Evolutionary conservation across 2,888 invertebrate species (phyloP), one percentile per base, ranked within the genome.

Genomic region (Ormyrus labotus): DNA sequence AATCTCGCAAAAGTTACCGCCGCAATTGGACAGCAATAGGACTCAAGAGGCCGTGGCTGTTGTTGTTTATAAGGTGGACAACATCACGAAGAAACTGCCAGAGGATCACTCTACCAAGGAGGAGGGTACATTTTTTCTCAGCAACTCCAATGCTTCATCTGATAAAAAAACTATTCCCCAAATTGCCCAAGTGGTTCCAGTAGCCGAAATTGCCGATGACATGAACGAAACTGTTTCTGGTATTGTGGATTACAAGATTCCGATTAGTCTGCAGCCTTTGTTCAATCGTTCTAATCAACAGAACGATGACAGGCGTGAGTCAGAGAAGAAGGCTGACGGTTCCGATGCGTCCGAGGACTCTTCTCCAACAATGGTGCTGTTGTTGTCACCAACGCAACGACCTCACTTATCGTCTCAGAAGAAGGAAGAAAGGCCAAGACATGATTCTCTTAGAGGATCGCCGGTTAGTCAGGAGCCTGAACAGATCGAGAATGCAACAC

Each of bases 201-300:
- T 89, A 1, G 86, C 85, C 4, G 88, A 88, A 7, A 86, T 88
- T 61, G 78, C 87, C 11, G 86, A 88, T 19, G 86, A 87, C 1
- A 51, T 79, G 2, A 87, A 87, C 77, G 84, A 85, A 11, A 87
- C 86, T 6, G 85, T 83, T 34, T 60, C 87, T 2, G 86, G 84
- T 5, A 81, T 87, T 4, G 84, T 88, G n/a, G 86, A 89, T 67
- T 88, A 89, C 78, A 86, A 87, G 63, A 87, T 87, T 53, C 87
- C 88, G 2, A 34, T 82, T 0, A 81, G 77, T 9, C 50, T 76
- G 34, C 82, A 83, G 11, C n/a, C 74, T 10, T 34, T 58, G 6
- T 58, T 73, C 13, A 77, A 81, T 45, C 47, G 34, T 7, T 55
- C 55, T n/a, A 81, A 83, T 68, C 51, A 67, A 4, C 64, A 73